Base-by-base conservation (phyloP, 2,888 invertebrate species). In the Strigamia crassipes region DNA sequence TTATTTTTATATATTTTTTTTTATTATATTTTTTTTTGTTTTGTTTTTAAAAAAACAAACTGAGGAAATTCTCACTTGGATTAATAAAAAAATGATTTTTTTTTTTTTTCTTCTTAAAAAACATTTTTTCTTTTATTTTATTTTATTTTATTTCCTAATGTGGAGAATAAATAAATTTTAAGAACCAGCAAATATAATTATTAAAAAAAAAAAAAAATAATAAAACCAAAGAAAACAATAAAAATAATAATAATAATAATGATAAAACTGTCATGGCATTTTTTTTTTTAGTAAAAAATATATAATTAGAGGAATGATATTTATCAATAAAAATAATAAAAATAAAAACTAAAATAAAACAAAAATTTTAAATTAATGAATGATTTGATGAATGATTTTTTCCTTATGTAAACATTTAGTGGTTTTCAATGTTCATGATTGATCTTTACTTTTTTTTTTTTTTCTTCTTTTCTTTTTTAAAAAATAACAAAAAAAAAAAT, bases 111-210 rank as follows among this genome's bases (percentile, higher is more conserved):
- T n/a, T n/a, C n/a, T 2, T 46, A 34, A 6, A 34, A 34, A 34
- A 13, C 10, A 46, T 46, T 46, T 46, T n/a, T n/a, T 51, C 18
- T 51, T 51, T 9, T n/a, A 3, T 18, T 51, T 51, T 15, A n/a
- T 51, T 51, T 51, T 51, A 13, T 23, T 15, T 66, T 66, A 27
- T 27, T 66, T 66, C 31, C 66, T 66, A 66, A 66, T 66, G 66
- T 66, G 66, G 66, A 66, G 66, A 66, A 66, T 66, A 66, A 66
- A 66, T 66, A 66, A 66, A 66, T 66, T 61, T 61, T 23, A 66
- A 66, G 66, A 66, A 66, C 66, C 66, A 61, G 61, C 61, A 66
- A 66, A 66, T 27, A 66, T 66, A 66, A 8, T 66, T 31, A 61
- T 61, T 15, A 61, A 61, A 61, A 61, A 61, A 12, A 66, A 66